These are phyloP conservation scores for Hypotaenidia okinawae DNA, from an alignment of 2,797 vertebrate species.

Conservation along the genomic window DNA sequence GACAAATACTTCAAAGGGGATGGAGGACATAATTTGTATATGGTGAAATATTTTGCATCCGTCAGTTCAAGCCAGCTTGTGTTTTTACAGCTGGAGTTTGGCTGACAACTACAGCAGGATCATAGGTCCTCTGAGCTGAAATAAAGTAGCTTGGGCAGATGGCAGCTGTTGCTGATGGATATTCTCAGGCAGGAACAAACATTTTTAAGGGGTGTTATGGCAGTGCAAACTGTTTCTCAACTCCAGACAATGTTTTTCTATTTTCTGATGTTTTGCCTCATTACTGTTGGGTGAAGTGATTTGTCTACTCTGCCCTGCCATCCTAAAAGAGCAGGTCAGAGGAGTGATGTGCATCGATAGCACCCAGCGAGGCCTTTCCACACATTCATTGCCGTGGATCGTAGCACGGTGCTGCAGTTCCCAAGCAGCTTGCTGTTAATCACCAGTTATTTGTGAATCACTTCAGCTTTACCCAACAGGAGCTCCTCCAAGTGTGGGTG, in stretches of 20 bases:
- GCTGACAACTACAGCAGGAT: neutral
- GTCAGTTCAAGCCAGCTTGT: neutral
- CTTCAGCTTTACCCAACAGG: neutral
- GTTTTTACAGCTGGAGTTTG: constrained; percentile 60
- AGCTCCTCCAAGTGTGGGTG: neutral
- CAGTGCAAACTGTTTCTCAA: neutral
- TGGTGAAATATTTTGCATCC: neutral
- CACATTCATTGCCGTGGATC: neutral
- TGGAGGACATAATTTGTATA: neutral
- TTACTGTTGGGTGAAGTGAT: neutral
- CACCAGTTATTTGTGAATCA: neutral
- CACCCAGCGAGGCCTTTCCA: neutral
- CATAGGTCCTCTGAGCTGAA: neutral
- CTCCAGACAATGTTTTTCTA: neutral
- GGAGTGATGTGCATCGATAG: neutral
- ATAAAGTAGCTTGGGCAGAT: neutral
- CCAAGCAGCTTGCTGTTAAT: neutral
- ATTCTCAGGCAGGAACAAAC: neutral
- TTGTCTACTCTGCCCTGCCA: neutral
- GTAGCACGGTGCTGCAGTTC: neutral
- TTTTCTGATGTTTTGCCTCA: neutral
- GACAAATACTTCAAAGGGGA: neutral
- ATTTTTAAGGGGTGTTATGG: neutral
- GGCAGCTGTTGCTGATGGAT: constrained; percentile 9
- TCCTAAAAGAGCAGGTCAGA: neutral